Evolutionary conservation across 2,888 invertebrate genomes (phyloP).

Genomic region (Nemurella pictetii): DNA sequence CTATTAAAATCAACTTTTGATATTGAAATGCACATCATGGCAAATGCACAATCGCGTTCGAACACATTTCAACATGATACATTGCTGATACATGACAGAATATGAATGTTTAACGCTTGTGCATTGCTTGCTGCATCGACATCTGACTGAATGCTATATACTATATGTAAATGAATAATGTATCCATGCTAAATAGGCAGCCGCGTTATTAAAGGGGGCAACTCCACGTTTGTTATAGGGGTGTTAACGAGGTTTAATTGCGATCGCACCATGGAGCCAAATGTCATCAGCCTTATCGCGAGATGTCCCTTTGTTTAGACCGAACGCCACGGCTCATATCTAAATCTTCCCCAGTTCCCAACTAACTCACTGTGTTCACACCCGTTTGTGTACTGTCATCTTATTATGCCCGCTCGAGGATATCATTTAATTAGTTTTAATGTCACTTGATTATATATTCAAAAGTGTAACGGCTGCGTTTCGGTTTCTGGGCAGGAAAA

Average conservation of each 20-base stretch:
- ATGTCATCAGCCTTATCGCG: background rate
- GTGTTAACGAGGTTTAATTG: conserved; percentile 27
- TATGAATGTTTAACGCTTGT: no score
- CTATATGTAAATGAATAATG: conserved; percentile 15
- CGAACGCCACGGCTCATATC: background rate
- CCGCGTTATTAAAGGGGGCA: background rate
- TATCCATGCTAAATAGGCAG: background rate
- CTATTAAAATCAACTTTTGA: background rate
- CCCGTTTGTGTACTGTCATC: background rate
- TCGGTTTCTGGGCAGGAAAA: background rate
- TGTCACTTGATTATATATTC: background rate
- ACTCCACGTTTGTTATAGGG: conserved; percentile 14
- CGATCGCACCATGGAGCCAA: background rate
- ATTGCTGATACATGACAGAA: no score
- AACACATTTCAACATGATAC: no score
- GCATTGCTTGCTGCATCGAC: background rate
- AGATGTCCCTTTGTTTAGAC: background rate
- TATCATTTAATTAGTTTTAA: background rate
- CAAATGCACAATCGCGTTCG: no score
- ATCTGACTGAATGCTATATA: background rate
- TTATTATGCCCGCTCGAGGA: background rate
- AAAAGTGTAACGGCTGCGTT: background rate
- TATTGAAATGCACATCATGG: no score
- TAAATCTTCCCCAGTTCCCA: background rate
- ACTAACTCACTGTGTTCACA: background rate